Conservation (phyloP, 2,113 vertebrate genomes). For the Mastomys natalensis region DNA sequence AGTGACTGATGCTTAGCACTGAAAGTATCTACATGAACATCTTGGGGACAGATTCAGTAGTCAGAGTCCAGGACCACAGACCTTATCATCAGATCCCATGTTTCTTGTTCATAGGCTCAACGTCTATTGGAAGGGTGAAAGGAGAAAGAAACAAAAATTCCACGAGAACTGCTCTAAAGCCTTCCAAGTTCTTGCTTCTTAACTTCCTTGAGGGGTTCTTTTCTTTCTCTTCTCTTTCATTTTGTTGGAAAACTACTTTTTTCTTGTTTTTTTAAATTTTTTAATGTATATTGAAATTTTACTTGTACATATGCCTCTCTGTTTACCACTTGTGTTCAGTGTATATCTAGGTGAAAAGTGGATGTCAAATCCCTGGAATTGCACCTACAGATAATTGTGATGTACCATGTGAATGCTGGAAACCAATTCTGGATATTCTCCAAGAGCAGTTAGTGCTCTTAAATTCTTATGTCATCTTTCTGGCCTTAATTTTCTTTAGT, state of each 20-base stretch:
- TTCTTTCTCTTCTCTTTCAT: background rate
- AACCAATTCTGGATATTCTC: background rate
- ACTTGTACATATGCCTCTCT: background rate
- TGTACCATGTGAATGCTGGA: background rate
- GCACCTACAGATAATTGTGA: background rate
- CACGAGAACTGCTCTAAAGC: background rate
- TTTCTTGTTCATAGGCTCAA: background rate
- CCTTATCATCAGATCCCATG: background rate
- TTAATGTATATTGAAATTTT: background rate
- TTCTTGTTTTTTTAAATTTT: background rate
- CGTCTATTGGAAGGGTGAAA: background rate
- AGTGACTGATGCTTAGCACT: background rate
- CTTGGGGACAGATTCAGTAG: background rate
- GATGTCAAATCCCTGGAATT: background rate
- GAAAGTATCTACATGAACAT: background rate
- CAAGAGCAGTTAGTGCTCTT: background rate
- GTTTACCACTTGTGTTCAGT: background rate
- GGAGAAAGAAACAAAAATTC: background rate
- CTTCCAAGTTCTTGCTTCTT: background rate
- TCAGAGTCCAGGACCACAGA: background rate
- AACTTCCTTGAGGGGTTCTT: too few species aligned
- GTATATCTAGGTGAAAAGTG: background rate
- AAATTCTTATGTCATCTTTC: background rate
- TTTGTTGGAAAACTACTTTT: background rate
- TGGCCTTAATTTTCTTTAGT: background rate